phyloP scores from a whole-genome alignment of 92 coral and sea anemone genomes.

The Bergia puertoricense region DNA sequence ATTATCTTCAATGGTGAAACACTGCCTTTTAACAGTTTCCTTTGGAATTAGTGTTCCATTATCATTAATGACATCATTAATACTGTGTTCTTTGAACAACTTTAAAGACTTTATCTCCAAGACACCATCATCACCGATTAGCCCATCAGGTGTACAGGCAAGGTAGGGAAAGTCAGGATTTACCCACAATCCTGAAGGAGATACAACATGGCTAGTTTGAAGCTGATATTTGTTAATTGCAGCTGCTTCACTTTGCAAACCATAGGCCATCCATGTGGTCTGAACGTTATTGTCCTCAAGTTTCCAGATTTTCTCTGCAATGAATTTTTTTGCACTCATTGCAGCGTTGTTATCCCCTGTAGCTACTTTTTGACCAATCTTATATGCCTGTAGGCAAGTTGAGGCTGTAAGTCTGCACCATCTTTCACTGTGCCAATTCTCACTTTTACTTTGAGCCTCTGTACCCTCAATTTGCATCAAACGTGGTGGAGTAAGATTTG shows the following conservation, averaged over 20 bases:
- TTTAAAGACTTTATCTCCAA: too few relatives aligned
- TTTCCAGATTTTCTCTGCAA: slow-evolving; percentile 32
- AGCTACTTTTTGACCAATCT: slow-evolving; percentile 22
- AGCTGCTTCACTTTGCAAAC: slow-evolving; percentile 27
- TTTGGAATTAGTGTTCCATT: slow-evolving; percentile 21
- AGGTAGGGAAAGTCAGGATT: slow-evolving; percentile 49
- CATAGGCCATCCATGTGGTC: slow-evolving; percentile 2
- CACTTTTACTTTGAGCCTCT: slow-evolving; percentile 42
- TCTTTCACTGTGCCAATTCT: slow-evolving; percentile 50
- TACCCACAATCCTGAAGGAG: slow-evolving; percentile 44
- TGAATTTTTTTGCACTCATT: slow-evolving; percentile 13
- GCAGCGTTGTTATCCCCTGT: slow-evolving; percentile 17
- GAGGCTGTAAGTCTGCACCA: slow-evolving; percentile 58
- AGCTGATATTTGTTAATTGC: slow-evolving; percentile 37
- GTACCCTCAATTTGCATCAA: slow-evolving; percentile 44
- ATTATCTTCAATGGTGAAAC: slow-evolving; percentile 39
- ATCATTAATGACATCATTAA: slow-evolving; percentile 24
- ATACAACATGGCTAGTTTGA: slow-evolving; percentile 28
- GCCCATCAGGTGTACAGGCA: slow-evolving; percentile 26
- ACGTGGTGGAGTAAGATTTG: slow-evolving; percentile 38
- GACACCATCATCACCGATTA: too few relatives aligned
- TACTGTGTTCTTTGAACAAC: slow-evolving; percentile 31
- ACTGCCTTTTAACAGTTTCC: slow-evolving; percentile 40
- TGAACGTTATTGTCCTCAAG: too few relatives aligned
- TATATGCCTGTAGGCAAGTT: slow-evolving; percentile 48